phyloP scores from a whole-genome alignment of 2,888 invertebrate genomes.

The Euproctis similis region DNA sequence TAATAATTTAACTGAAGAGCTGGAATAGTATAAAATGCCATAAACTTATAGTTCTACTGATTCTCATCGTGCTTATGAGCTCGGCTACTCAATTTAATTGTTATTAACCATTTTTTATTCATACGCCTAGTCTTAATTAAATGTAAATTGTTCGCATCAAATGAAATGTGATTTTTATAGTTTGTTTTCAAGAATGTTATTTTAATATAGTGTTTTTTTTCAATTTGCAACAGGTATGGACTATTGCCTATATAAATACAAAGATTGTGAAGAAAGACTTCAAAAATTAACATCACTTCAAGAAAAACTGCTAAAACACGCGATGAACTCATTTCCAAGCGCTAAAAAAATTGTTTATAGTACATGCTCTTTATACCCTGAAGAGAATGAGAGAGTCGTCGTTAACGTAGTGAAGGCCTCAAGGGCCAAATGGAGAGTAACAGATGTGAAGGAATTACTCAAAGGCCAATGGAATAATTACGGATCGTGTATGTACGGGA shows the following conservation, averaged over 20 bases:
- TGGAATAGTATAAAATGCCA: too few relatives aligned
- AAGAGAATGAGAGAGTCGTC: conserved; percentile 96
- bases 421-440: conserved; percentile 76
- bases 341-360: conserved; percentile 94
- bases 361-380: conserved; percentile 92
- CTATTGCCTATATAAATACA: conserved; percentile 57
- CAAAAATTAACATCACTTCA: conserved; percentile 85
- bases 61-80: too few relatives aligned
- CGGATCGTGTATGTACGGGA: conserved; percentile 79
- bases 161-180: too few relatives aligned
- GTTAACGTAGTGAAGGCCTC: conserved; percentile 79
- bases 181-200: too few relatives aligned
- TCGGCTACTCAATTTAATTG: too few relatives aligned
- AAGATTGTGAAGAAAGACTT: conserved; percentile 68
- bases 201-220: too few relatives aligned
- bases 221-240: conserved; percentile 52
- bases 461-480: conserved; percentile 81
- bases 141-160: too few relatives aligned
- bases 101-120: too few relatives aligned
- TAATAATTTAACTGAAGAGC: too few relatives aligned
- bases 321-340: conserved; percentile 87
- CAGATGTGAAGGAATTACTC: conserved; percentile 76
- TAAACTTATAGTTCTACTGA: too few relatives aligned
- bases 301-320: conserved; percentile 88
- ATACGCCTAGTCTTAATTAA: too few relatives aligned